Evolutionary conservation across 2,797 vertebrate species (phyloP).

Genomic region (Eurystomus glaucurus): DNA sequence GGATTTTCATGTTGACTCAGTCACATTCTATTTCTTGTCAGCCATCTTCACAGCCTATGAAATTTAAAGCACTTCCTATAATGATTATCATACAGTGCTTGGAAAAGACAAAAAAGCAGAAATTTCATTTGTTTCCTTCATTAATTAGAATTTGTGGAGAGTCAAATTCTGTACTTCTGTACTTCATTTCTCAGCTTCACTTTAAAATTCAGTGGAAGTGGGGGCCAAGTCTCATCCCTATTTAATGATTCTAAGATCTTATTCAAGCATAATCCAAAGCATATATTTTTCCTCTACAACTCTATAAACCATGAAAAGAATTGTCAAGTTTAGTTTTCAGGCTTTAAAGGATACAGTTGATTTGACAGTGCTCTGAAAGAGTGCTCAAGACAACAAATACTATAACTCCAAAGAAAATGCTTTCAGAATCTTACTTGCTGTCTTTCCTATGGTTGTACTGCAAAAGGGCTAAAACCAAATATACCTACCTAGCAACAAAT

Average conservation of each 20-base stretch:
- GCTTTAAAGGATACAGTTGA: background rate
- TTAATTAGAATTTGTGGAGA: background rate
- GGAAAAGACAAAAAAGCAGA: background rate
- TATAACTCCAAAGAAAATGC: conserved; percentile 34
- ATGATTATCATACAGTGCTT: conserved; percentile 13
- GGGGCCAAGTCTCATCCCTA: background rate
- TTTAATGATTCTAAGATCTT: background rate
- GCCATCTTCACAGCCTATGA: background rate
- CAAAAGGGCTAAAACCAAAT: conserved; percentile 55
- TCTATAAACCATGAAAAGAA: background rate
- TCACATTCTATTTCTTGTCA: background rate
- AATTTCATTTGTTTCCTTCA: conserved; percentile 5
- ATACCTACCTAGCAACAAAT: background rate
- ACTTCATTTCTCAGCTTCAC: conserved; percentile 3
- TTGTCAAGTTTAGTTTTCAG: background rate
- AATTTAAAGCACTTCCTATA: background rate
- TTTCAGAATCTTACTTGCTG: conserved; percentile 43
- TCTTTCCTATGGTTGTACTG: conserved; percentile 38
- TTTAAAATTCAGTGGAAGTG: background rate
- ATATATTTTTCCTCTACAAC: background rate
- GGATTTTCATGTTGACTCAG: background rate
- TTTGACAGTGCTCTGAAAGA: conserved; percentile 15
- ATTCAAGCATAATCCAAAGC: conserved; percentile 32
- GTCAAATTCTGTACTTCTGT: background rate
- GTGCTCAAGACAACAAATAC: conserved; percentile 30